Percentiles rank a stretch among this genome's conserved stretches.
These are phyloP conservation scores for Stegostoma tigrinum DNA, from an alignment of 2,113 vertebrate species.

Conservation along the genomic window DNA sequence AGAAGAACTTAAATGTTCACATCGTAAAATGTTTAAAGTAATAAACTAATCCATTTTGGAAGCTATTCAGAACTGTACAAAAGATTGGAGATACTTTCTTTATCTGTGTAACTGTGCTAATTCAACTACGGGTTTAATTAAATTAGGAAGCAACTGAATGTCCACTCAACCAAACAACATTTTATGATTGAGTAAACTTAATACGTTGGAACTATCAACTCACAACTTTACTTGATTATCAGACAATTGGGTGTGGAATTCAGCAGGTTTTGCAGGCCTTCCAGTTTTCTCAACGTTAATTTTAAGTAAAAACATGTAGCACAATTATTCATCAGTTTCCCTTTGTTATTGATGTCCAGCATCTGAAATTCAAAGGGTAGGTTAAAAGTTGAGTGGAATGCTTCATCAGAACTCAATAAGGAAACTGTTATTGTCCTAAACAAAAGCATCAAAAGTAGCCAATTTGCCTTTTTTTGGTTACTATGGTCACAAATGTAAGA, in stretches of 20 bases:
- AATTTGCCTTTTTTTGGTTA: neutral
- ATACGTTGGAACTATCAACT: neutral
- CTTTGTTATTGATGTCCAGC: neutral
- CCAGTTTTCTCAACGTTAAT: neutral
- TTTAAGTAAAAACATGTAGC: neutral
- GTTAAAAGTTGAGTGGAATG: neutral
- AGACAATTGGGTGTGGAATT: neutral
- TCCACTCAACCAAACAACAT: neutral
- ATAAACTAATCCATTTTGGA: neutral
- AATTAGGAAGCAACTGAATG: neutral
- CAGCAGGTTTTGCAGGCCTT: too few relatives aligned
- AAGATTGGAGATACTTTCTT: neutral
- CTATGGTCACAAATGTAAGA: neutral
- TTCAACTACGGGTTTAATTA: neutral
- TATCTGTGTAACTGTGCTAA: neutral
- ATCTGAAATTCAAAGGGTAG: neutral
- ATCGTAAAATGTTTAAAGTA: neutral
- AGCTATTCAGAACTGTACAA: neutral
- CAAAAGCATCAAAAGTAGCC: neutral
- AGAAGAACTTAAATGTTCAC: neutral
- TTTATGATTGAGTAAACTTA: neutral
- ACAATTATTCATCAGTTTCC: neutral
- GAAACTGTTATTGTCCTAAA: neutral
- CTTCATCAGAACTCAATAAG: neutral
- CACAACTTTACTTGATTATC: neutral